These are phyloP conservation scores for Leptogaster cylindrica DNA, from an alignment of 2,888 invertebrate genomes.

Conservation along the genomic window DNA sequence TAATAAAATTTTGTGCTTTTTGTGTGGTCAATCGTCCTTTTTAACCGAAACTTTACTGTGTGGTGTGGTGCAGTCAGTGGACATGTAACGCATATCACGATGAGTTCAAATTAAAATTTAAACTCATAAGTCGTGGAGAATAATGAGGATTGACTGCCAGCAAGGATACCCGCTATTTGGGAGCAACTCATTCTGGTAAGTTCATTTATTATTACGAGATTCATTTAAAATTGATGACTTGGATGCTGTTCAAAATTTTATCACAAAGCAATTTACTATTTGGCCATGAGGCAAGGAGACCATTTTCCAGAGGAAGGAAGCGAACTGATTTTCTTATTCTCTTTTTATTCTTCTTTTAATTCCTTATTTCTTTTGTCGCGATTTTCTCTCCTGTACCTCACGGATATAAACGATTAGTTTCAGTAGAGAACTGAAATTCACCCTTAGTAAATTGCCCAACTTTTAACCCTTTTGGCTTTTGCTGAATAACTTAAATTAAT, in stretches of 20 bases:
- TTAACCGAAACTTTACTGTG: not conserved
- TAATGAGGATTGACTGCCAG: conserved; percentile 1
- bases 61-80: too few species aligned
- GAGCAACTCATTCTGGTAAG: conserved; percentile 23
- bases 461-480: conserved; percentile 12
- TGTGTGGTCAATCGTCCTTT: not conserved
- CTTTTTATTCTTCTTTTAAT: too few species aligned
- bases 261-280: conserved; percentile 28
- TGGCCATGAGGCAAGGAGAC: not conserved
- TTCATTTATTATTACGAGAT: conserved; percentile 10
- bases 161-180: conserved; percentile 1
- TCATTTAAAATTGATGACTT: conserved; percentile 18
- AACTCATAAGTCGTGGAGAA: conserved; percentile 9
- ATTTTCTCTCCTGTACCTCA: not conserved
- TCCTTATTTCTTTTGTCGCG: conserved; percentile 7
- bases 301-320: not conserved
- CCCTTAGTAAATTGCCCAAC: not conserved
- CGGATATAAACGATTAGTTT: conserved; percentile 19
- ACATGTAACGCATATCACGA: not conserved
- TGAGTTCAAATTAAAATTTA: not conserved
- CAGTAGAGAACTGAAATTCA: not conserved
- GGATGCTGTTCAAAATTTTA: conserved; percentile 7
- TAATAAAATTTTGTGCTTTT: not conserved
- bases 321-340: conserved; percentile 1
- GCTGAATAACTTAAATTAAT: conserved; percentile 32